phyloP scores from a whole-genome alignment of 2,113 vertebrate species.

The Sapayoa aenigma region DNA sequence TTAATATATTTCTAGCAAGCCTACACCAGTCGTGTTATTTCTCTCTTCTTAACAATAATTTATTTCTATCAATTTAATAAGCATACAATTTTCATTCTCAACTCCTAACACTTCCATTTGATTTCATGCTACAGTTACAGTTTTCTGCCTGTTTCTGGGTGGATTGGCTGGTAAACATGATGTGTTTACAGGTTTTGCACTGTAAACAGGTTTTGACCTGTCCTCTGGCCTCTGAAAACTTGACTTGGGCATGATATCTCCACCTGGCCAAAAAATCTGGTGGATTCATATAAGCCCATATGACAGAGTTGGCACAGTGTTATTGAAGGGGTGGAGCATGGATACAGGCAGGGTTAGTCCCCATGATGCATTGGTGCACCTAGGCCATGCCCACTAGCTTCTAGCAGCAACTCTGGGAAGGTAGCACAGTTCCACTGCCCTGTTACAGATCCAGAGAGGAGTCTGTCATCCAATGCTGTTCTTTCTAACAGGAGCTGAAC shows the following conservation, averaged over 20 bases:
- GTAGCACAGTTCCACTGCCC: accelerated
- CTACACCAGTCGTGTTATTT: neutral
- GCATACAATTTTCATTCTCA: neutral
- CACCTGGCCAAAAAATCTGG: neutral
- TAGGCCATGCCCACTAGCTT: neutral
- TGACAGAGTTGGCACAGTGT: neutral
- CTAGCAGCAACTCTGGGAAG: accelerated
- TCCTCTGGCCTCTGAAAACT: neutral
- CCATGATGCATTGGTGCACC: accelerated
- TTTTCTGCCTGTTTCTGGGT: neutral
- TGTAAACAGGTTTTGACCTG: neutral
- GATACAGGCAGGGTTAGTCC: accelerated
- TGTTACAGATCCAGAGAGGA: neutral
- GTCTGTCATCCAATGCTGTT: accelerated
- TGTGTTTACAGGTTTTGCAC: neutral
- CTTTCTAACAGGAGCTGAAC: neutral
- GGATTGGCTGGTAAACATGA: neutral
- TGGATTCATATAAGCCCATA: neutral
- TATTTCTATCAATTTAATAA: neutral
- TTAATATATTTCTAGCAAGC: neutral
- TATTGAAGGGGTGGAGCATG: accelerated
- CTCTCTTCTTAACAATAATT: neutral
- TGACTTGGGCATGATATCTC: neutral
- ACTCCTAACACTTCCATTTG: neutral
- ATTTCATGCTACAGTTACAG: neutral